Evolutionary conservation across 1,140 invertebrate species (phyloP).

Genomic region (Aplysia californica): DNA sequence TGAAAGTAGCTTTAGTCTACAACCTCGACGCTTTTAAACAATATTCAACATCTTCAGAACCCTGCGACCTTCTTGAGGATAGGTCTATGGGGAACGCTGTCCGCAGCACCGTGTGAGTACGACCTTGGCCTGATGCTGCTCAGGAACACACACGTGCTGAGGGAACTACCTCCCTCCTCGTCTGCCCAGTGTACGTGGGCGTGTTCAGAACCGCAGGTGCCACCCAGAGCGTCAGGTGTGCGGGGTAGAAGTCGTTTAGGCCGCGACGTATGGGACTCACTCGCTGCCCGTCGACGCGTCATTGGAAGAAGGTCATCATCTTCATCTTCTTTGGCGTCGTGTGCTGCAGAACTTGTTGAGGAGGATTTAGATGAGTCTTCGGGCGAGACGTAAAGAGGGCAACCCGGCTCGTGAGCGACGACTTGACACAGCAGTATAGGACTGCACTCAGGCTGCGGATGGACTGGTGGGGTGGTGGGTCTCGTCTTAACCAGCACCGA

Average conservation of each 20-base stretch:
- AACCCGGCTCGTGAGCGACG: not conserved
- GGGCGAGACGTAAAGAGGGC: not conserved
- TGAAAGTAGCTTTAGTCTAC: not conserved
- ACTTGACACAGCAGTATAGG: too few species aligned
- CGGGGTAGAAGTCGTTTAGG: not conserved
- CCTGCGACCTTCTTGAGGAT: conserved; percentile 11
- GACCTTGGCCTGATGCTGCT: conserved; percentile 11
- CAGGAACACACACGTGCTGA: conserved; percentile 30
- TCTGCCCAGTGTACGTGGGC: conserved; percentile 37
- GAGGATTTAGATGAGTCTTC: not conserved
- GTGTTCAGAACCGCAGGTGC: not conserved
- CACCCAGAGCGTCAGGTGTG: not conserved
- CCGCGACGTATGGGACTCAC: conserved; percentile 11
- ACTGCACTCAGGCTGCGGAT: not conserved
- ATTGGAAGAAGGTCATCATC: not conserved
- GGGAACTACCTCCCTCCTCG: conserved; percentile 21
- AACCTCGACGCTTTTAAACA: too few species aligned
- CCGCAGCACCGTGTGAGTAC: not conserved
- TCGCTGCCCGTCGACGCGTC: not conserved
- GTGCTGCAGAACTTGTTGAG: not conserved
- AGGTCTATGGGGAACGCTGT: not conserved
- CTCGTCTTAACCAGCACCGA: not conserved
- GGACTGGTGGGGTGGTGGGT: not conserved
- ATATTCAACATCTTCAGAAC: not conserved
- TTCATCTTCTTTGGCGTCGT: not conserved